Evolutionary conservation across 2,113 vertebrate species (phyloP).

Genomic region (Dasypus novemcinctus): DNA sequence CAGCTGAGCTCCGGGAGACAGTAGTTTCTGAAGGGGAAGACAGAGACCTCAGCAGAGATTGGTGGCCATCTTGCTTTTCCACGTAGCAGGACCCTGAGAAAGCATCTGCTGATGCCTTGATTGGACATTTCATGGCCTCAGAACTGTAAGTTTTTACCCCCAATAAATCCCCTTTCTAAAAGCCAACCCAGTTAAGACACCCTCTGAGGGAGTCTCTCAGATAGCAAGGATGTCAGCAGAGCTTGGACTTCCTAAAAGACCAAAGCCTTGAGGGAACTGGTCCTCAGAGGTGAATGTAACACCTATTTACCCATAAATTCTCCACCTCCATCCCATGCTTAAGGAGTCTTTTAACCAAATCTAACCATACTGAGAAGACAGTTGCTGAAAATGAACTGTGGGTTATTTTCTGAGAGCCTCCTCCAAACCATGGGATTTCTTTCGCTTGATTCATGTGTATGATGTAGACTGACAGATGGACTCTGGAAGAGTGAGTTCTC

Average conservation of each 20-base stretch:
- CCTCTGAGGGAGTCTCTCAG: not conserved
- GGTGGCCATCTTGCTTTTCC: too few relatives aligned
- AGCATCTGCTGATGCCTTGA: too few relatives aligned
- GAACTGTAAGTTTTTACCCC: too few relatives aligned
- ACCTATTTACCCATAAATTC: not conserved
- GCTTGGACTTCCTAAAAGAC: not conserved
- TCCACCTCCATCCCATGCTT: not conserved
- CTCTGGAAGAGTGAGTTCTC: not conserved
- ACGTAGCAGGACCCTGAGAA: too few relatives aligned
- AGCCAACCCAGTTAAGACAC: too few relatives aligned
- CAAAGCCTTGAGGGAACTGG: not conserved
- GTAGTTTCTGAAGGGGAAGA: too few relatives aligned
- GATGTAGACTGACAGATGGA: not conserved
- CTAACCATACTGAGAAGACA: not conserved
- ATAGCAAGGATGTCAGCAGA: not conserved
- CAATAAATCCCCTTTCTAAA: too few relatives aligned
- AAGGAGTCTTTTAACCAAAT: not conserved
- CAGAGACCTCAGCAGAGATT: too few relatives aligned
- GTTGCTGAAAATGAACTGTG: not conserved
- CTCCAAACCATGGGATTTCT: fast-evolving
- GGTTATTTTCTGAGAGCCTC: not conserved
- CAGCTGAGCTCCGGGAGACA: too few relatives aligned
- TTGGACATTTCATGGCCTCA: too few relatives aligned
- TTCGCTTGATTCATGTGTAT: not conserved
- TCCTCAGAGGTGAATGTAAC: not conserved